phyloP scores from a whole-genome alignment of 37 sponge, comb jelly and placozoan genomes.

The Halisarca cf. caerulea region DNA sequence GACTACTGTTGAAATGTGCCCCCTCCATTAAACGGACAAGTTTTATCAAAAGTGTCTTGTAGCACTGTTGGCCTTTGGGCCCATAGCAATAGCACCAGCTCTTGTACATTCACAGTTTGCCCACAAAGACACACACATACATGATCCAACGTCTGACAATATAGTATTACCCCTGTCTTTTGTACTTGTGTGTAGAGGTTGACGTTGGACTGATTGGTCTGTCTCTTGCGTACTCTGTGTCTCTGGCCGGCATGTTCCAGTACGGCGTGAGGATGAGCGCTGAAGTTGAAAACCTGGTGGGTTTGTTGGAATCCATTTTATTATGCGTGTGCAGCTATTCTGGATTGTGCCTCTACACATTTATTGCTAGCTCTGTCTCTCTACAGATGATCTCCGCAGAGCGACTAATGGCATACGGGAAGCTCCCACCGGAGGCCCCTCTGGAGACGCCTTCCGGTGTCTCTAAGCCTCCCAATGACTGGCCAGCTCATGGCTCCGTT shows the following conservation, averaged over 20 bases:
- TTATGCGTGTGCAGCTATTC: neutral
- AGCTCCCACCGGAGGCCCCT: slow-evolving; percentile 54
- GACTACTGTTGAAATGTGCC: too few relatives aligned
- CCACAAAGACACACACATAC: neutral
- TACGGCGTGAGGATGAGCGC: slow-evolving; percentile 76
- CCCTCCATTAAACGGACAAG: too few relatives aligned
- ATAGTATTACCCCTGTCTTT: neutral
- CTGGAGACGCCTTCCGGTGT: slow-evolving; percentile 41
- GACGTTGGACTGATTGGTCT: slow-evolving; percentile 64
- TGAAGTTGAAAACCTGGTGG: slow-evolving; percentile 78
- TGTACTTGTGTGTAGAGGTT: slow-evolving; percentile 12
- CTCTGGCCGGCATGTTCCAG: slow-evolving; percentile 77
- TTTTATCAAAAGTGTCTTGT: too few relatives aligned
- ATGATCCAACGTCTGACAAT: neutral
- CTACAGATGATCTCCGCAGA: slow-evolving; percentile 78
- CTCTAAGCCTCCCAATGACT: neutral
- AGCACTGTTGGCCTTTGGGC: too few relatives aligned
- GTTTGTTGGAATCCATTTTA: neutral
- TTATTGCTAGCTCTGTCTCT: neutral
- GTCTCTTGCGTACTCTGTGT: slow-evolving; percentile 65
- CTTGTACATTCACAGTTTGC: too few relatives aligned
- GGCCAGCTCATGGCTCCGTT: slow-evolving; percentile 14
- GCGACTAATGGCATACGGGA: slow-evolving; percentile 59
- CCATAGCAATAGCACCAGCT: too few relatives aligned
- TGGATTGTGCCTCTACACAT: too few relatives aligned